Evolutionary conservation across 2,888 invertebrate genomes (phyloP).

Genomic region (Teleogryllus oceanicus): DNA sequence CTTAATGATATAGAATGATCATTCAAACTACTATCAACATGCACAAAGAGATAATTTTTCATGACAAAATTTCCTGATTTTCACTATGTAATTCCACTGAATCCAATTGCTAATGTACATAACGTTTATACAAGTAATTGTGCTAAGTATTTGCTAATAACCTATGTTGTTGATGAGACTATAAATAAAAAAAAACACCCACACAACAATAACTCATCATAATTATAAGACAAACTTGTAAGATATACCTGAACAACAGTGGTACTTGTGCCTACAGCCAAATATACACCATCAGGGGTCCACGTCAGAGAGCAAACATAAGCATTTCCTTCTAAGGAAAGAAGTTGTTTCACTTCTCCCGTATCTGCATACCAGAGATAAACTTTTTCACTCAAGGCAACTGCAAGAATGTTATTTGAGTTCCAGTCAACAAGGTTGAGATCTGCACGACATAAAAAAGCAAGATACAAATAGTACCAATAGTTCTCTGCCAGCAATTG

Average conservation of each 20-base stretch:
- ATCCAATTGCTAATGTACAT: no score
- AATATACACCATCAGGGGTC: slow-evolving; percentile 78
- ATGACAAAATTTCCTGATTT: no score
- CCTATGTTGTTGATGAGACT: no score
- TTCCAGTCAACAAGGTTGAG: slow-evolving; percentile 97
- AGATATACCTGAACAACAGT: slow-evolving; percentile 47
- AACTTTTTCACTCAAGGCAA: slow-evolving; percentile 79
- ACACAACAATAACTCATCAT: slow-evolving; percentile 1
- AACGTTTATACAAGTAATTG: no score
- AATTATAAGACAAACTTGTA: slow-evolving; percentile 64
- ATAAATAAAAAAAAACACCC: no score
- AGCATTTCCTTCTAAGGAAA: slow-evolving; percentile 74
- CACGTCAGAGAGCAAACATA: slow-evolving; percentile 83
- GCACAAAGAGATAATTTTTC: no score
- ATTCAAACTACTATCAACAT: no score
- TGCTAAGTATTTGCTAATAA: no score
- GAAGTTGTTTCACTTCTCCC: slow-evolving; percentile 82
- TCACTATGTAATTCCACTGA: no score
- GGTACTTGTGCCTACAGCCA: slow-evolving; percentile 82
- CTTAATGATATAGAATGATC: no score
- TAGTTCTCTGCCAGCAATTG: no score
- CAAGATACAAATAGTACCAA: not conserved
- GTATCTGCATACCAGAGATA: slow-evolving; percentile 92
- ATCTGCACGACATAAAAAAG: slow-evolving; percentile 54
- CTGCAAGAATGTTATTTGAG: slow-evolving; percentile 83